Evolutionary conservation across 1,140 invertebrate species (phyloP).

Genomic region (Drosophila parvula): DNA sequence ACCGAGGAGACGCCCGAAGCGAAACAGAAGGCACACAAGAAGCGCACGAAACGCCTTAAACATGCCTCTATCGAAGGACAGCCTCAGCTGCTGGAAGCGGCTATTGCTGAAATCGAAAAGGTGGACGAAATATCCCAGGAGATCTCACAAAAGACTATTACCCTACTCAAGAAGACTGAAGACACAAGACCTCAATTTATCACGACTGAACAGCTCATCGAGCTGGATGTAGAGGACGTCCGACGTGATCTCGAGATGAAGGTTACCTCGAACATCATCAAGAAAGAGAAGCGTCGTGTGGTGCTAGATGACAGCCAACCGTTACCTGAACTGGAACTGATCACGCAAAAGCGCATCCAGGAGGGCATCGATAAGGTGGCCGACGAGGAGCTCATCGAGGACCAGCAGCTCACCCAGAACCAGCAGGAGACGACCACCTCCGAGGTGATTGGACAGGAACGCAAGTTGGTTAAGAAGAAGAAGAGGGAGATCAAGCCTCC

Average conservation of each 20-base stretch:
- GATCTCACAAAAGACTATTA: constrained; percentile 83
- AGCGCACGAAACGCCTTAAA: constrained; percentile 78
- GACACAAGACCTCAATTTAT: constrained; percentile 78
- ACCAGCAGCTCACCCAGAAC: constrained; percentile 78
- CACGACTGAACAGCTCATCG: constrained; percentile 81
- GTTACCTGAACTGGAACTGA: constrained; percentile 86
- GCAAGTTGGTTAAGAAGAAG: constrained; percentile 84
- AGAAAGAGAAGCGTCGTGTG: constrained; percentile 78
- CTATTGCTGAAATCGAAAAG: constrained; percentile 74
- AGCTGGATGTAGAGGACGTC: constrained; percentile 83
- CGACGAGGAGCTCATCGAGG: constrained; percentile 85
- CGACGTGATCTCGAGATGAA: constrained; percentile 85
- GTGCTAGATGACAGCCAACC: constrained; percentile 85
- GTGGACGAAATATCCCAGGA: constrained; percentile 79
- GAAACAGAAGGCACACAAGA: constrained; percentile 81
- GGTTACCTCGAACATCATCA: constrained; percentile 85
- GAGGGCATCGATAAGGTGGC: constrained; percentile 85
- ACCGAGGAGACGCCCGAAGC: constrained; percentile 62
- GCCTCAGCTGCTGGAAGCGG: constrained; percentile 72
- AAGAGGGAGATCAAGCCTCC: constrained; percentile 87
- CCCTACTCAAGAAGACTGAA: constrained; percentile 78
- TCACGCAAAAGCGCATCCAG: constrained; percentile 84
- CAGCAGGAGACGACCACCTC: constrained; percentile 84
- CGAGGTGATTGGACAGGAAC: constrained; percentile 76
- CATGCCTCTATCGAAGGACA: constrained; percentile 75